Base-by-base conservation (phyloP, 2,888 invertebrate species). In the Ptilodon capucinus region DNA sequence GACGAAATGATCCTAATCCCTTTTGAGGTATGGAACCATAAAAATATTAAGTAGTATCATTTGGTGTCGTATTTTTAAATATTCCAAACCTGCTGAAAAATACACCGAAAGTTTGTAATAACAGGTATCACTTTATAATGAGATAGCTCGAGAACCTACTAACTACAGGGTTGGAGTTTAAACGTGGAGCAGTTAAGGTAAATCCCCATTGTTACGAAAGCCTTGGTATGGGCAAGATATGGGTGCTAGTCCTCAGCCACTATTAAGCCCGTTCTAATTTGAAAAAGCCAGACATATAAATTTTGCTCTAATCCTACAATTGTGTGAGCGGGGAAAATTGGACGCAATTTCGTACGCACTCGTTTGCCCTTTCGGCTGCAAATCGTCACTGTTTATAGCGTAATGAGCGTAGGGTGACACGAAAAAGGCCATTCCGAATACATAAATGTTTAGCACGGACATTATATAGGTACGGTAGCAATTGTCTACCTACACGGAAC, bases 271-370 rank as follows among this genome's bases (percentile, higher is more conserved):
- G 74, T 74, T 81, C 81, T 88, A 86, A 88, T 87, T 88, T 81
- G 86, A 86, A 88, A 89, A 86, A 86, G 85, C 86, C 87, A 89
- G 89, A 89, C 89, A 67, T 80, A 89, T 90, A 88, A 90, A 89
- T 90, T 89, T 78, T 57, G 64, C 74, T 75, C 76, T 89, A 89
- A 89, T 86, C 88, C 88, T 74, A 71, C 84, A 78, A 84, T 82
- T 84, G 86, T 86, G 81, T 77, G 81, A 70, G 80, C 72, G 81
- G 79, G 84, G 79, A 76, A 84, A 87, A 86, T 86, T 86, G 86
- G 81, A 79, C 74, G 79, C 79, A 76, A 83, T 86, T 86, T 75
- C 57, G 79, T 79, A 84, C 76, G 76, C 77, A 81, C 70, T 77
- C 71, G 65, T 69, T 72, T 64, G 68, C 70, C 73, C 74, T 84